Base-by-base conservation (phyloP, 2,797 vertebrate species). In the Halcyon leucocephala region DNA sequence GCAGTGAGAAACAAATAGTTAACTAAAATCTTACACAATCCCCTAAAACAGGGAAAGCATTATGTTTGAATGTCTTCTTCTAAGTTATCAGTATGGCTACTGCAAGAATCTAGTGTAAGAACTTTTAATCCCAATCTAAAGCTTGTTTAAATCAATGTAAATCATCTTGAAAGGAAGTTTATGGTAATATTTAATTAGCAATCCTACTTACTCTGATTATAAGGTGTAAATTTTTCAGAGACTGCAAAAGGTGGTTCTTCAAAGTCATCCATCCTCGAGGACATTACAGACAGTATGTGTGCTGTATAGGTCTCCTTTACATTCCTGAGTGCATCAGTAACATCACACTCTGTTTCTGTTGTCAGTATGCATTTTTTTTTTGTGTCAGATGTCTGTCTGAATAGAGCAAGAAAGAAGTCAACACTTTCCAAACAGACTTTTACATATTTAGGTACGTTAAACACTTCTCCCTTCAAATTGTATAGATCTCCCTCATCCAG, bases 121-220 rank as follows among this genome's bases (percentile, higher is more conserved):
- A 10, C 1, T 6, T 64, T 84, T 54, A 61, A 72, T 31, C 24
- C 67, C 52, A 80, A 3, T 46, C 35, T 87, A 76, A 90, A 49
- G 14, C 22, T 83, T 28, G 5, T 42, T 88, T 78, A 85, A 65
- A 31, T 69, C n/a, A 44, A 49, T 7, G 24, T 31, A 76, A 82
- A 14, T 54, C 39, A 49, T 55, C 58, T 19, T 74, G 41, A 74
- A 72, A 85, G 29, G 5, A 69, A 86, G 44, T 46, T 58, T 69
- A 26, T 29, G 5, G 1, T 19, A 81, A 80, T 14, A 81, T 74
- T 67, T 58, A 60, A 67, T 9, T 37, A 31, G 20, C 31, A 85
- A 74, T 83, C n/a, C 52, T 74, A 99, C 99, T 83, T 98, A 99
- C 99, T 99, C 65, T 99, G 98, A 67, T 33, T 22, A 77, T 99